Evolutionary conservation across 2,113 vertebrate species (phyloP).

Genomic region (Prochilodus magdalenae): DNA sequence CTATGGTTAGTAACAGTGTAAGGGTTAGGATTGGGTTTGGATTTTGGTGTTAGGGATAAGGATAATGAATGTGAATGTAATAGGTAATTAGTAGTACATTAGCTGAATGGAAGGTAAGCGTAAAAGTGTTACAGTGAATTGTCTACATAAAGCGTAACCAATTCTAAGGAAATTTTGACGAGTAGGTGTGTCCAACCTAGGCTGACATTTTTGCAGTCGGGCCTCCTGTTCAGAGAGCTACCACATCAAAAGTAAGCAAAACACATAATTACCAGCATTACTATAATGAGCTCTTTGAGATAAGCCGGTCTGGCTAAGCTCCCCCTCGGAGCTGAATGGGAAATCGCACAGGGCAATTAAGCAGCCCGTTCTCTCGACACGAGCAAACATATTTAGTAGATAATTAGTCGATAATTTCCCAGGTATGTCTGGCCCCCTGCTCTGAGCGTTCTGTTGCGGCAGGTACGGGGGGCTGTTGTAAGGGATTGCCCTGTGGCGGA

Average conservation of each 20-base stretch:
- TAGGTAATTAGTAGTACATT: too few relatives aligned
- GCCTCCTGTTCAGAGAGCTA: slow-evolving; percentile 68
- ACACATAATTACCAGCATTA: slow-evolving; percentile 88
- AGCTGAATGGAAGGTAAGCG: too few relatives aligned
- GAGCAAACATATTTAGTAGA: slow-evolving; percentile 88
- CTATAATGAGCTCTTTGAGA: slow-evolving; percentile 84
- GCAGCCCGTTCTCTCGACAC: slow-evolving; percentile 81
- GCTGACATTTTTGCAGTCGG: slow-evolving; percentile 73
- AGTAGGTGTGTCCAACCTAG: not conserved
- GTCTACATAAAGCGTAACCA: too few relatives aligned
- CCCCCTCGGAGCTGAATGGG: slow-evolving; percentile 74
- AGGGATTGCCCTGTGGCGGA: slow-evolving; percentile 75
- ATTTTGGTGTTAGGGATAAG: too few relatives aligned
- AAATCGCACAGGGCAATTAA: slow-evolving; percentile 82
- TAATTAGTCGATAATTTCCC: slow-evolving; percentile 89
- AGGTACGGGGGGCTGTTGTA: slow-evolving; percentile 68
- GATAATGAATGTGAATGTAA: too few relatives aligned
- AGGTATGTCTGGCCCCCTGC: slow-evolving; percentile 83
- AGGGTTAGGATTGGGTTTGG: too few relatives aligned
- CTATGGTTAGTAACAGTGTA: too few relatives aligned
- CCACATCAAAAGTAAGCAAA: slow-evolving; percentile 82
- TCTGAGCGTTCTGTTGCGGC: slow-evolving; percentile 74
- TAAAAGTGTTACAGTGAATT: too few relatives aligned
- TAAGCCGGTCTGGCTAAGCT: slow-evolving; percentile 80
- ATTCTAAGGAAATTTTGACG: not conserved